Evolutionary conservation across 2,797 vertebrate genomes (phyloP).

Genomic region (Smutsia temminckii): DNA sequence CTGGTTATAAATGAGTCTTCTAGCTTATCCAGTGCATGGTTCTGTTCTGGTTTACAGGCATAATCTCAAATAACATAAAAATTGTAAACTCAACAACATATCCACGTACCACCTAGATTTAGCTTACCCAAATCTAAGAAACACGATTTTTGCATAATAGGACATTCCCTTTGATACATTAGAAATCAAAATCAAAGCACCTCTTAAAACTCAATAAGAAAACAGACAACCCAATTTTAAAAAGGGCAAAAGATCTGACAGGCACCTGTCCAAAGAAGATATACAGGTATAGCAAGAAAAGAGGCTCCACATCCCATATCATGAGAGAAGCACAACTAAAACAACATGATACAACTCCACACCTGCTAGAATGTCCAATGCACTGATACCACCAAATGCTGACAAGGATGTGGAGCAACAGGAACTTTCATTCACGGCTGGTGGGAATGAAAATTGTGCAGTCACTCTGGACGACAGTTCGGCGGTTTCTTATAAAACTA

Average conservation of each 20-base stretch:
- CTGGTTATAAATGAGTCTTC: not conserved
- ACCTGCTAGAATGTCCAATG: not conserved
- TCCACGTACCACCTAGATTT: not conserved
- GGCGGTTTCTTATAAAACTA: not conserved
- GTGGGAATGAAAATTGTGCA: not conserved
- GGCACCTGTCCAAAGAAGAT: not conserved
- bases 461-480: not conserved
- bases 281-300: not conserved
- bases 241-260: not conserved
- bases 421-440: not conserved
- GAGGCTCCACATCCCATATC: not conserved
- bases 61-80: not conserved
- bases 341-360: not conserved
- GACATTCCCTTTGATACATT: not conserved
- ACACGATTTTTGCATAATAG: not conserved
- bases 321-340: not conserved
- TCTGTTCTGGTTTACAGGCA: not conserved
- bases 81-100: not conserved
- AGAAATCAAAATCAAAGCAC: conserved; percentile 4
- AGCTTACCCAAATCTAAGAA: not conserved
- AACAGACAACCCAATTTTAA: not conserved
- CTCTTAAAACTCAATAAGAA: not conserved
- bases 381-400: not conserved
- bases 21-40: not conserved
- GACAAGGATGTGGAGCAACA: not conserved